Evolutionary conservation across 2,888 invertebrate genomes (phyloP), one percentile per base, ranked within the genome.

Genomic region (Agrotis ipsilon): DNA sequence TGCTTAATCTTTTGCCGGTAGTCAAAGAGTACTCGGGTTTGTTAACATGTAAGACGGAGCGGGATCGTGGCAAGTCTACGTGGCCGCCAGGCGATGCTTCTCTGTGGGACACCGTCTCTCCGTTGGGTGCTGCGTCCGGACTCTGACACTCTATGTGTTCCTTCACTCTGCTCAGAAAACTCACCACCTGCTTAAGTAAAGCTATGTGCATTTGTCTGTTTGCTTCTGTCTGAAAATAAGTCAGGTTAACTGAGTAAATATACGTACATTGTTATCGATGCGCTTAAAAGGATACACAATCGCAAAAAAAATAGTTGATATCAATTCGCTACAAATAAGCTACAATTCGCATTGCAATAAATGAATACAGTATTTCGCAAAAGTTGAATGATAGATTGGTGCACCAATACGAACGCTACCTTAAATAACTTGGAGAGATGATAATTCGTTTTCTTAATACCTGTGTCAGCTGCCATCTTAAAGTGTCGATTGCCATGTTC

Each of bases 401-500:
- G 91, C 92, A 92, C 89, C 90, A 91, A 90, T 74, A 73, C 32
- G 61, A 58, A 72, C 80, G 72, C 81, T 45, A 68, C 51, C 65
- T 69, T 51, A 16, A 52, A 61, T 52, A n/a, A 39, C 3, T 48
- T 57, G 18, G n/a, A 11, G 27, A 49, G 27, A 75, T 51, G 18
- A 57, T 21, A 46, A 39, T 43, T 46, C 11, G 6, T 59, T 55
- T 19, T 13, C 18, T n/a, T 59, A 63, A 61, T 95, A 98, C 98
- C 97, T 98, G 97, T 91, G 97, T 97, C 58, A 98, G 91, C 89
- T 98, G 98, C 98, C 98, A 98, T 88, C 97, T 96, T 75, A 98
- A 93, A 18, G 97, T 97, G 86, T 97, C 97, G 58, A 97, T 96
- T 90, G 97, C 97, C 84, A 97, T 97, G 86, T 97, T 97, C 58